Percentiles rank a stretch among this genome's conserved stretches.
Conservation (phyloP, 2,888 invertebrate genomes). For the Cotesia congregata region DNA sequence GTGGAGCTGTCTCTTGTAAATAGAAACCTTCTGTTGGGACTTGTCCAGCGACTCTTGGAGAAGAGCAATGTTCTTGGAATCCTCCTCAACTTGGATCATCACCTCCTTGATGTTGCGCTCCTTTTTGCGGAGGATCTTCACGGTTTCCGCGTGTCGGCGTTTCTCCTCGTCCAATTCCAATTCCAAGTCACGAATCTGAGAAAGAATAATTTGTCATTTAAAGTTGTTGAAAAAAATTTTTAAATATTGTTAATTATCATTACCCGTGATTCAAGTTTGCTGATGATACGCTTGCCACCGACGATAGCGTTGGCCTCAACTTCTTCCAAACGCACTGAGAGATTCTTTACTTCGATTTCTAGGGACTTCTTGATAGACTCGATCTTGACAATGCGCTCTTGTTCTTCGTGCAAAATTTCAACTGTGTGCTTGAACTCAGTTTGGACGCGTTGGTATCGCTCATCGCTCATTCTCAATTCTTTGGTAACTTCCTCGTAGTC, state of each 20-base stretch:
- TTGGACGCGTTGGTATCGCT: slow-evolving; percentile 93
- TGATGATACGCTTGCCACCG: slow-evolving; percentile 96
- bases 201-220: not conserved
- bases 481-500: slow-evolving; percentile 99
- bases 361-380: slow-evolving; percentile 97
- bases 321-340: slow-evolving; percentile 93
- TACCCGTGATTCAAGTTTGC: slow-evolving; percentile 92
- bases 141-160: slow-evolving; percentile 96
- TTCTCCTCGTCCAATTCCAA: slow-evolving; percentile 96
- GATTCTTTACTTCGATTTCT: slow-evolving; percentile 97
- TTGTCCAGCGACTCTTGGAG: slow-evolving; percentile 93
- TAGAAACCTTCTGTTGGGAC: slow-evolving; percentile 86
- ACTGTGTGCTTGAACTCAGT: slow-evolving; percentile 95
- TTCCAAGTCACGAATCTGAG: slow-evolving; percentile 92
- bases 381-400: slow-evolving; percentile 96
- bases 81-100: slow-evolving; percentile 95
- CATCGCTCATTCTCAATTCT: slow-evolving; percentile 93
- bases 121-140: slow-evolving; percentile 98
- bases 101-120: slow-evolving; percentile 97
- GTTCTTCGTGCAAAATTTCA: slow-evolving; percentile 94
- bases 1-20: slow-evolving; percentile 95
- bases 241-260: slow-evolving; percentile 34
- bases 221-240: too few species aligned
- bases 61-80: slow-evolving; percentile 94
- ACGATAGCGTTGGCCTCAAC: slow-evolving; percentile 97